A percentile compares a stretch with the other conserved stretches of the same genome.
These are phyloP conservation scores for Macroteleia sp. DNA, from an alignment of 2,888 invertebrate species.

Conservation along the genomic window DNA sequence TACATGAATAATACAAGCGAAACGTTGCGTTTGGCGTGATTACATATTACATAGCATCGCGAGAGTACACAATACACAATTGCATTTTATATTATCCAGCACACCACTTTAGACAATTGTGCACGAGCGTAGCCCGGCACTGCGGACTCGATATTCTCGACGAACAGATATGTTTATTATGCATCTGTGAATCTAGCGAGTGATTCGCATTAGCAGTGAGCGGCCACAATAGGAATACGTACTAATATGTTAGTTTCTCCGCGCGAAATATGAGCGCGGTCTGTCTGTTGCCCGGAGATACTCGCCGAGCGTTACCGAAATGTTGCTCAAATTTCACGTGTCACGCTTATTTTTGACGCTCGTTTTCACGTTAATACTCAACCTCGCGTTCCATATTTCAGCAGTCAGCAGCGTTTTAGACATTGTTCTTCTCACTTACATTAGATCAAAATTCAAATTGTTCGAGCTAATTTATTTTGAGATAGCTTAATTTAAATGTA, in stretches of 20 bases:
- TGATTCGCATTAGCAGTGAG: conserved; percentile 60
- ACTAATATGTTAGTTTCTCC: conserved; percentile 46
- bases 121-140: conserved; percentile 26
- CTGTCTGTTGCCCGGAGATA: conserved; percentile 29
- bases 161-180: conserved; percentile 61
- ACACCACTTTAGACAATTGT: conserved; percentile 59
- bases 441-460: no score
- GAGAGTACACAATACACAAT: conserved; percentile 31
- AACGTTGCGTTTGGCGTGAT: conserved; percentile 28
- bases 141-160: conserved; percentile 50
- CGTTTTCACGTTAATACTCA: conserved; percentile 21
- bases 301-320: conserved; percentile 35
- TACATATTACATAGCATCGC: conserved; percentile 40
- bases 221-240: conserved; percentile 37
- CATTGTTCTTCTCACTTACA: no score
- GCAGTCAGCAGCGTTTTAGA: conserved; percentile 1
- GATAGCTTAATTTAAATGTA: no score
- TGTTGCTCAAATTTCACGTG: conserved; percentile 42
- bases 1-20: conserved; percentile 35
- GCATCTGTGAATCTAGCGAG: conserved; percentile 54
- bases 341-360: conserved; percentile 27
- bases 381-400: conserved; percentile 23
- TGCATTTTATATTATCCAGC: conserved; percentile 53
- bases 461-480: no score
- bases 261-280: conserved; percentile 29